Conservation (phyloP, 2,888 invertebrate species). For the Himalopsyche tibetana region DNA sequence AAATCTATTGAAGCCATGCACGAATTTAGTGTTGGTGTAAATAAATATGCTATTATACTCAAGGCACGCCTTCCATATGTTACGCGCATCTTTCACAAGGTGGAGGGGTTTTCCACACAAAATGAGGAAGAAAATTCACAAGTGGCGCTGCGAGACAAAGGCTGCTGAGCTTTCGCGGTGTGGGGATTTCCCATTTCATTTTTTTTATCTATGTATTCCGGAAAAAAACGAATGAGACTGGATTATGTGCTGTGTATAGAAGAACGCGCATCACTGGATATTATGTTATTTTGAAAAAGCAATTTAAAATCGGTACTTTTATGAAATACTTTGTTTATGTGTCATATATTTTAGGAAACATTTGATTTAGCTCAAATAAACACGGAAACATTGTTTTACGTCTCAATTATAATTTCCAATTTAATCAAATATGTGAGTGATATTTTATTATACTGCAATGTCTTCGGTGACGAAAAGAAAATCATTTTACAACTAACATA, state of each 20-base stretch:
- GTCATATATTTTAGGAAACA: not conserved
- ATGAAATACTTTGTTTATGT: conserved; percentile 1
- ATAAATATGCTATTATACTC: no score
- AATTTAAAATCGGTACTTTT: conserved; percentile 27
- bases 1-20: no score
- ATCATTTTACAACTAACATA: no score
- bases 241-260: conserved; percentile 44
- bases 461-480: no score
- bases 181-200: conserved; percentile 50
- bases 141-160: conserved; percentile 61
- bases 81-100: not conserved
- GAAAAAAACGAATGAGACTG: conserved; percentile 45
- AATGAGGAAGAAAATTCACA: conserved; percentile 61
- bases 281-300: conserved; percentile 35
- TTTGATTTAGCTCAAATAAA: no score
- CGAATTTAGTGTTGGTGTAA: no score
- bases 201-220: conserved; percentile 48
- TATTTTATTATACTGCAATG: no score
- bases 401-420: no score
- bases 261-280: conserved; percentile 33
- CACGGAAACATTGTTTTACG: no score
- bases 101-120: conserved; percentile 47
- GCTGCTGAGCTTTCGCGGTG: conserved; percentile 24
- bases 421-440: no score
- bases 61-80: not conserved